Percentiles rank a stretch among this genome's conserved stretches.
These are phyloP conservation scores for Pristis pectinata DNA, from an alignment of 2,797 vertebrate genomes.

Conservation along the genomic window DNA sequence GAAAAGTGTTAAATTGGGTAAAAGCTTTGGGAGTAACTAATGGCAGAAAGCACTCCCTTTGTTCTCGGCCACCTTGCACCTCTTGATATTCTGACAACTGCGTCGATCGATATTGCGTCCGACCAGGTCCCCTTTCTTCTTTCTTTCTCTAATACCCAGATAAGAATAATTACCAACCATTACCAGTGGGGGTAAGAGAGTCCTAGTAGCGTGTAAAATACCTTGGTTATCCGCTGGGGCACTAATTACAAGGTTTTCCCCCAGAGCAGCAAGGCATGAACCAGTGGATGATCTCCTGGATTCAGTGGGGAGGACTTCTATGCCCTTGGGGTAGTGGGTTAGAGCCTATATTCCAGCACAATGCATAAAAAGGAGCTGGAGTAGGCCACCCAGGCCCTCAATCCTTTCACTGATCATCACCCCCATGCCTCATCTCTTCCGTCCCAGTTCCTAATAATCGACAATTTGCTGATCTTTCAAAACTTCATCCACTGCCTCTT, in stretches of 20 bases:
- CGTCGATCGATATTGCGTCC: not conserved
- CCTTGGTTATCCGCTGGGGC: not conserved
- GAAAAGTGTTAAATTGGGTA: constrained; percentile 3
- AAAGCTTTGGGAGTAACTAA: not conserved
- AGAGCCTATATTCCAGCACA: not conserved
- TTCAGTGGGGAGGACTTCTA: not conserved
- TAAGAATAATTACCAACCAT: too few relatives aligned
- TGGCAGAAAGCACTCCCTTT: not conserved
- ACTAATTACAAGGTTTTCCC: not conserved
- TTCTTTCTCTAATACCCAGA: not conserved
- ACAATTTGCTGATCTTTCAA: too few relatives aligned
- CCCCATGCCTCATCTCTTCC: too few relatives aligned
- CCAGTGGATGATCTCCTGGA: not conserved
- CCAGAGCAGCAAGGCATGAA: not conserved
- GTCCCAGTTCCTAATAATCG: too few relatives aligned
- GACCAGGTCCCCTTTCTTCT: not conserved
- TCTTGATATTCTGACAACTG: not conserved
- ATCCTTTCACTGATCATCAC: too few relatives aligned
- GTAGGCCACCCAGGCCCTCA: too few relatives aligned
- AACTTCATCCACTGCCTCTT: too few relatives aligned
- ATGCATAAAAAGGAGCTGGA: too few relatives aligned
- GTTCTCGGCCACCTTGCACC: not conserved
- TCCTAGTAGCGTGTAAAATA: too few relatives aligned
- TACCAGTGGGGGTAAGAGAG: too few relatives aligned
- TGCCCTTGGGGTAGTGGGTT: not conserved